Evolutionary conservation across 2,797 vertebrate genomes (phyloP), one percentile per base, ranked within the genome.

Genomic region (Pipistrellus nathusii): DNA sequence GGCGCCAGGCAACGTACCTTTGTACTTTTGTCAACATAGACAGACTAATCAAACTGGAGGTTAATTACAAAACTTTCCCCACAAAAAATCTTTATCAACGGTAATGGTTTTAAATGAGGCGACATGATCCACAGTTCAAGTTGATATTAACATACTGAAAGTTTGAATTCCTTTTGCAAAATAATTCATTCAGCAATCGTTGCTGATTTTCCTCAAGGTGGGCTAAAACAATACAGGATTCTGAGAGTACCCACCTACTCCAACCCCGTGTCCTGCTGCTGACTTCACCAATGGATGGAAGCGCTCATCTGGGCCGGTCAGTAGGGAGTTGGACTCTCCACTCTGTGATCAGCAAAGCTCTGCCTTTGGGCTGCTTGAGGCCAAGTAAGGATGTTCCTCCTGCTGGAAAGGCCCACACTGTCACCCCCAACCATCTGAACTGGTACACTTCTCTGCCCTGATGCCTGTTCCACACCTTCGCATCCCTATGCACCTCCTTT

Each of bases 221-320:
- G 35, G 35, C 59, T 20, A 1, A 14, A 8, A 12, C 1, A 4
- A 27, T 1, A 0, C 13, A 0, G 1, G 14, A 8, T 3, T 18
- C 51, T 3, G 6, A 44, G 59, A 3, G 6, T 0, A 3, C 20
- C 18, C 6, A 0, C 59, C 59, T 0, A 10, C 15, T 18, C 2
- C 2, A 0, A 20, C 6, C 25, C n/a, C 8, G 0, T 4, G 12
- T 62, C 59, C 0, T 62, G 27, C 59, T 1, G 0, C 8, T 6
- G n/a, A 68, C 13, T 0, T 46, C 27, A 8, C 18, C 1, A 6
- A 0, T 0, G 15, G 53, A 4, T 11, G 17, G 64, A 20, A 3
- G 20, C 0, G 0, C 32, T 48, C 51, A 0, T 11, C 27, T 6
- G 57, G 0, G 13, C 55, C 6, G 1, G 0, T 20, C 4, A 2